Conservation (phyloP, 2,113 vertebrate genomes). For the Apaloderma vittatum region DNA sequence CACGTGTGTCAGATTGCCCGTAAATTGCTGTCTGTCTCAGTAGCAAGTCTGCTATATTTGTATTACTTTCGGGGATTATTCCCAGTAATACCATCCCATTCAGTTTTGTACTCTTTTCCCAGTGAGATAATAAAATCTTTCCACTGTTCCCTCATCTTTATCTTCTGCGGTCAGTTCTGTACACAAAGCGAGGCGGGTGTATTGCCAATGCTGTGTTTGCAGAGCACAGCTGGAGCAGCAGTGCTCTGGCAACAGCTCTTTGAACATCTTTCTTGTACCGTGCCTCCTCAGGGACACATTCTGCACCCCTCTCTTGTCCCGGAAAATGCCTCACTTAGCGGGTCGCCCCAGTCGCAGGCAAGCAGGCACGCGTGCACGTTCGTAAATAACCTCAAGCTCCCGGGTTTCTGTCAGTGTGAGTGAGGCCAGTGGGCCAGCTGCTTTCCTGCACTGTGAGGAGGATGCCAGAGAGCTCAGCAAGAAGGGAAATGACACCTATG, state of each 20-base stretch:
- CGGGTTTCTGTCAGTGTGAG: neutral
- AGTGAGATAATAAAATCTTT: neutral
- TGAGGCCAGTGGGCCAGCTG: no score
- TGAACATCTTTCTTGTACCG: neutral
- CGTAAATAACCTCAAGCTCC: neutral
- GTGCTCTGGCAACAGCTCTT: neutral
- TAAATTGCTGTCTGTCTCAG: neutral
- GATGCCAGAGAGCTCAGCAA: neutral
- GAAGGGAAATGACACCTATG: neutral
- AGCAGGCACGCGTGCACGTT: neutral
- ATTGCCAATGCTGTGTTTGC: neutral
- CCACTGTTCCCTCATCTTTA: neutral
- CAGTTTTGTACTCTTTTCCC: neutral
- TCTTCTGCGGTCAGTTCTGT: neutral
- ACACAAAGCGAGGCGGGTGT: neutral
- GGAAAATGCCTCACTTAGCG: neutral
- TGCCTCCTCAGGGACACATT: neutral
- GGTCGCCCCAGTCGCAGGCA: fast-evolving
- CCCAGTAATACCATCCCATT: neutral
- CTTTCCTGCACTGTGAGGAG: neutral
- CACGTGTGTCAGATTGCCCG: neutral
- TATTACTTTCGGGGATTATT: neutral
- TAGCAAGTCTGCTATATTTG: neutral
- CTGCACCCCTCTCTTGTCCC: neutral
- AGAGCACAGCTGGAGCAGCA: neutral